phyloP scores from a whole-genome alignment of 2,888 invertebrate genomes.

The Thelaira solivaga region DNA sequence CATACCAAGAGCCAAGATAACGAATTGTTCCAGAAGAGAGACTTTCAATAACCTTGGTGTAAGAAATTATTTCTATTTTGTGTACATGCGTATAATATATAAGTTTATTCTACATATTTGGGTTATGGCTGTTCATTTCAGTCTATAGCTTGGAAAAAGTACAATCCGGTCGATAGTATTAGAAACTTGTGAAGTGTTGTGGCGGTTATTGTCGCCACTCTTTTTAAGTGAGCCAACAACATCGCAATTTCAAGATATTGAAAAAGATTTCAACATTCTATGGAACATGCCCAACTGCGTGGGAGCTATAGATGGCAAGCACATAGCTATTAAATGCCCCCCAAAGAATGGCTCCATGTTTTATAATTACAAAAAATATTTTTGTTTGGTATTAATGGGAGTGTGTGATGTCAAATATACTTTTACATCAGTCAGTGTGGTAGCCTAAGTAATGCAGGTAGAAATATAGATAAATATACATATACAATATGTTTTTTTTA shows the following conservation, averaged over 20 bases:
- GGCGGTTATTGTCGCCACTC: slow-evolving; percentile 1
- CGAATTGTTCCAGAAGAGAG: not conserved
- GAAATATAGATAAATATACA: not conserved
- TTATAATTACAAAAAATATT: slow-evolving; percentile 52
- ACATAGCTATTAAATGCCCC: slow-evolving; percentile 35
- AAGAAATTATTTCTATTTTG: not conserved
- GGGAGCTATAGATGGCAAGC: slow-evolving; percentile 14
- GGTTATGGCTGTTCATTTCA: not conserved
- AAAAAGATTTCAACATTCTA: slow-evolving; percentile 29
- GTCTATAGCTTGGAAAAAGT: too few species aligned
- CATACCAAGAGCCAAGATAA: not conserved
- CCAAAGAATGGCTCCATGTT: slow-evolving; percentile 36
- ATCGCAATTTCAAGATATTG: slow-evolving; percentile 4
- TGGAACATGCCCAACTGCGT: slow-evolving; percentile 45
- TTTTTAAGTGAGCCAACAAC: not conserved
- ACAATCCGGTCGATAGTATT: not conserved
- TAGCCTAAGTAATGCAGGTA: slow-evolving; percentile 1
- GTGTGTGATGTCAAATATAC: slow-evolving; percentile 6
- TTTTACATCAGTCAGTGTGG: not conserved
- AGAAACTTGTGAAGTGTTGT: not conserved
- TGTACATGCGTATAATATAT: not conserved
- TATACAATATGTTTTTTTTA: not conserved
- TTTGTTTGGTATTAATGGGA: slow-evolving; percentile 4
- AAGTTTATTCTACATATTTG: not conserved
- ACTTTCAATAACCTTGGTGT: not conserved